Evolutionary conservation across 1,140 invertebrate species (phyloP), one percentile per base, ranked within the genome.

Genomic region (Phymastichus coffea): DNA sequence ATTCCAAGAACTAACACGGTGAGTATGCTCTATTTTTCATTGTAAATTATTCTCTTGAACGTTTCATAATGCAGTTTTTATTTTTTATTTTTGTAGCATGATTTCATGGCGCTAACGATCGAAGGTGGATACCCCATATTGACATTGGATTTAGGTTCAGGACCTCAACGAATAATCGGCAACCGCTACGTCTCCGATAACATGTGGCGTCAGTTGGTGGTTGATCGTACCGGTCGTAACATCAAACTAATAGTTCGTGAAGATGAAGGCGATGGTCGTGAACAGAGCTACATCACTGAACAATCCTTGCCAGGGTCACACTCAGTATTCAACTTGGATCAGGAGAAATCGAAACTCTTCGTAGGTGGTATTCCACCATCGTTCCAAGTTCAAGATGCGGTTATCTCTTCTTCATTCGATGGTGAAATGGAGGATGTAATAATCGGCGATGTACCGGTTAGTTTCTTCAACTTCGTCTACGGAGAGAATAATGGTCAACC

Each of bases 381-480:
- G 2, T 88, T 86, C 61, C 83, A 86, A 41, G 83, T 91, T 2
- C 91, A 90, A 57, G 74, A 84, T 3, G 82, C 79, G 0, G 80
- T 97, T 3, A 84, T 81, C 8, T 85, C 87, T 41, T 86, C 84
- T 3, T 88, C 86, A 0, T 99, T 95, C 73, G 86, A 88, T 44
- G 97, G 97, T 3, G 84, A 89, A 66, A 91, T 99, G 59, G 95
- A 98, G 72, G 93, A 95, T 49, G 75, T 99, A 0, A 84, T 87
- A 47, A 90, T 98, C 63, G 95, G 95, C 15, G 92, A 94, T 26
- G 88, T 87, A 12, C 89, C 88, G 3, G 85, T 98, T 14, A 95
- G 95, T 0, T 82, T 99, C 14, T 99, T 96, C 96, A 98, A 99
- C 80, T 97, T 97, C 69, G 80, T 87, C 7, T 87, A 90, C 38